Evolutionary conservation across 2,797 vertebrate species (phyloP), one percentile per base, ranked within the genome.

Genomic region (Anguilla anguilla): DNA sequence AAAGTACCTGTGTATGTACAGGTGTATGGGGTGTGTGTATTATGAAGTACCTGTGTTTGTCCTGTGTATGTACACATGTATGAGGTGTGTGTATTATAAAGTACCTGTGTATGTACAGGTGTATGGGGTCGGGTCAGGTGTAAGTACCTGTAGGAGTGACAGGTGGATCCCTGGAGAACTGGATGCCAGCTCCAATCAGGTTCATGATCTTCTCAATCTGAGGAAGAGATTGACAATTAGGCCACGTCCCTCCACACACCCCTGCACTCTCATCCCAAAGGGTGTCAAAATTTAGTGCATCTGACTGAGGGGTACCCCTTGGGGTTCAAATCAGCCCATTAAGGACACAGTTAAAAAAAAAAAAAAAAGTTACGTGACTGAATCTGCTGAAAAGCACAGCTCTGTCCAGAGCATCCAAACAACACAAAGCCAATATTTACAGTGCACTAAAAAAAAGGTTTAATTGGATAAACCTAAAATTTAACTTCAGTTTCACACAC

Each of bases 171-270:
- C 98, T 97, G 91, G 98, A 98, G 89, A 98, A 98, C 92, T 99
- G 98, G 79, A 99, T 99, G 90, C 98, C 98, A 88, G 99, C 98
- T 15, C 98, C 98, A 15, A 99, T 99, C 87, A 99, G 97, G 31
- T 97, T 99, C 98, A 99, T 99, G 94, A 99, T 99, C 94, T 99
- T 99, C 95, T 99, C 98, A 88, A 99, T 99, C 98, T 99, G 97
- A 17, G 57, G 84, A 64, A 3, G 13, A 74, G 83, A 55, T 91
- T 90, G 74, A 55, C 89, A 53, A 91, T 77, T 86, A 46, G 77
- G 77, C 77, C 22, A 49, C 5, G 11, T 31, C 43, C 43, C 67
- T 69, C 72, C 35, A 17, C 3, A 17, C 28, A 10, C 67, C 28
- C n/a, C 67, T 10, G 9, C 67, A 9, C n/a, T 31, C 28, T n/a